Percentiles rank a stretch among this genome's conserved stretches.
These are phyloP conservation scores for Pachypeltis micranthus DNA, from an alignment of 1,140 invertebrate genomes.

Conservation along the genomic window DNA sequence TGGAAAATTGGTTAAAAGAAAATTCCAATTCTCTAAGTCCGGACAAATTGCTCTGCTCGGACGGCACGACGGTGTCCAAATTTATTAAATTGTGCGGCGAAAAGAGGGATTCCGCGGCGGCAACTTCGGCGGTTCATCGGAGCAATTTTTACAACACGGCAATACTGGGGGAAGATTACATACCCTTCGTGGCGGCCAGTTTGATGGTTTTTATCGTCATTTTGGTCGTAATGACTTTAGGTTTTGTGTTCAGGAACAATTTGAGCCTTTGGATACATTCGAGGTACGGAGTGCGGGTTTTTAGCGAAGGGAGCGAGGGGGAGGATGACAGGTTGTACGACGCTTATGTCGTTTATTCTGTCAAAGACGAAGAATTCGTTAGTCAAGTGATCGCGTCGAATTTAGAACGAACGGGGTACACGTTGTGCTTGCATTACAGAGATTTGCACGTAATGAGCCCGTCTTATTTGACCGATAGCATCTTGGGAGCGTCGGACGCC, in stretches of 20 bases:
- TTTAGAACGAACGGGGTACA: slow-evolving; percentile 60
- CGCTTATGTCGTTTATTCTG: slow-evolving; percentile 76
- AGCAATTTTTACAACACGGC: slow-evolving; percentile 44
- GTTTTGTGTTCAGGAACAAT: slow-evolving; percentile 63
- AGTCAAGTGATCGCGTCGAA: slow-evolving; percentile 61
- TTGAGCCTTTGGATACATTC: slow-evolving; percentile 61
- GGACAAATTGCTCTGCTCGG: slow-evolving; percentile 45
- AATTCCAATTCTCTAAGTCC: slow-evolving; percentile 43
- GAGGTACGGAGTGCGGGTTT: slow-evolving; percentile 57
- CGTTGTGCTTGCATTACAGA: slow-evolving; percentile 60
- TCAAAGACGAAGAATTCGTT: slow-evolving; percentile 70
- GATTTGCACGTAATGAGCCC: slow-evolving; percentile 53
- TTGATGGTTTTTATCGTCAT: slow-evolving; percentile 59
- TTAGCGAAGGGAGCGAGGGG: slow-evolving; percentile 43
- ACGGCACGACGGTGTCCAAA: slow-evolving; percentile 43
- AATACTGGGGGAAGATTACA: slow-evolving; percentile 45
- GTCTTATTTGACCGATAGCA: slow-evolving; percentile 53
- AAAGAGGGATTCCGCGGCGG: slow-evolving; percentile 45
- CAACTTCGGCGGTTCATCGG: slow-evolving; percentile 47
- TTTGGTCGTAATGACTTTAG: slow-evolving; percentile 51
- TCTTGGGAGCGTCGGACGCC: slow-evolving; percentile 63
- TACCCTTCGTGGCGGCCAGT: slow-evolving; percentile 58
- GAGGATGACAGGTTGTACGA: slow-evolving; percentile 65
- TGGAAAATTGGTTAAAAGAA: slow-evolving; percentile 51
- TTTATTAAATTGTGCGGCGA: slow-evolving; percentile 48